Base-by-base conservation (phyloP, 2,797 vertebrate genomes). In the Leptoclinus maculatus region DNA sequence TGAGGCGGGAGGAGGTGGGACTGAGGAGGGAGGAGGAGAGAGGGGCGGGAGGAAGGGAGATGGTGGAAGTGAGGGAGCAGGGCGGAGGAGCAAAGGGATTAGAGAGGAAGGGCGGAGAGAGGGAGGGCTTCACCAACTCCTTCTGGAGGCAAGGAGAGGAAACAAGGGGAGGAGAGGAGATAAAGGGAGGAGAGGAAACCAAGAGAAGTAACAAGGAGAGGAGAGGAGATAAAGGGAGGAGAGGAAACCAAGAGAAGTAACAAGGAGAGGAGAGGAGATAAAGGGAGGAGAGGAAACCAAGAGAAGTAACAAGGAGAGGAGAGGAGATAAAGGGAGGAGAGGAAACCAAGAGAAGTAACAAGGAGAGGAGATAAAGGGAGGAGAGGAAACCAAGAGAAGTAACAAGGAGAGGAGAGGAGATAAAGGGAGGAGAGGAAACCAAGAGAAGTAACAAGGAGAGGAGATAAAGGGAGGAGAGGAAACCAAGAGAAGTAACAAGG, bases 11-110 rank as follows among this genome's bases (percentile, higher is more conserved):
- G 85, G 97, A 95, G 63, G 95, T 77, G 0, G 94, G 87, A 3
- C 96, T 96, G 68, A 68, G 97, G 74, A 98, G 96, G 14, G 97
- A 94, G 90, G 97, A 96, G 87, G 97, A 95, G 64, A 98, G 88
- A 21, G 97, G 96, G 59, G 95, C 74, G 0, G 94, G 88, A 27
- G 96, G 95, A 3, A 57, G 96, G 83, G 41, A 96, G 92, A 92
- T 96, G 91, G 83, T 27, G 1, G 96, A 92, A n/a, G 83, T 41
- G 43, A 0, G 97, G 93, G 25, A 96, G 91, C 1, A 36, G 8
- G 82, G 63, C 0, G 79, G 79, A 11, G 95, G 95, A 59, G 96
- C 91, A 23, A 87, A 96, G 60, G 97, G 95, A 2, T 96, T 91
- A 49, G 96, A 92, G 3, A 97, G 95, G 83, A 98, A 96, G 88